These are phyloP conservation scores for Hoplostethus atlanticus DNA, from an alignment of 2,797 vertebrate species.

Conservation along the genomic window DNA sequence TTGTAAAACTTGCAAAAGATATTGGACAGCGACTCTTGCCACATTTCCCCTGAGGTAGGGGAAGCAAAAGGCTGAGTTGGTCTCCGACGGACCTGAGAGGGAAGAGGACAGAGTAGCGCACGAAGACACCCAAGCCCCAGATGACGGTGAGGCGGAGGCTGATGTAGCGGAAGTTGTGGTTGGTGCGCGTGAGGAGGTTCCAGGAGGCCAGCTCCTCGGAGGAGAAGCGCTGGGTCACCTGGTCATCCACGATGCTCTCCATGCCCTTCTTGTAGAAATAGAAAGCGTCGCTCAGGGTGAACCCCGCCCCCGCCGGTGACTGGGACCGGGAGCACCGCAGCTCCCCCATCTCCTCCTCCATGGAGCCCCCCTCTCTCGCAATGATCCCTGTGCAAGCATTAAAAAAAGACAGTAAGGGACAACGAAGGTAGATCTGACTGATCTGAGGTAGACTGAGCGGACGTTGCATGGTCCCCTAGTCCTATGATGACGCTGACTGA, in stretches of 20 bases:
- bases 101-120: slow-evolving; percentile 92
- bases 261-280: slow-evolving; percentile 94
- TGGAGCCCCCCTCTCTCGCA: slow-evolving; percentile 87
- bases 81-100: slow-evolving; percentile 88
- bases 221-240: slow-evolving; percentile 96
- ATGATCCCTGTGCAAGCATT: slow-evolving; percentile 88
- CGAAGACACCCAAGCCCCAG: slow-evolving; percentile 92
- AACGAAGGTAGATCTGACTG: background rate
- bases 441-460: too few relatives aligned
- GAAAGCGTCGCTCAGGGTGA: slow-evolving; percentile 90
- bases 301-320: slow-evolving; percentile 76
- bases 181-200: slow-evolving; percentile 97
- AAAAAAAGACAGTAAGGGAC: background rate
- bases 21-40: too few relatives aligned
- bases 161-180: slow-evolving; percentile 94
- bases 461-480: too few relatives aligned
- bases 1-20: too few relatives aligned
- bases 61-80: background rate
- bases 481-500: too few relatives aligned
- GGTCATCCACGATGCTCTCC: slow-evolving; percentile 94
- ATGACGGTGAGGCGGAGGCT: slow-evolving; percentile 91
- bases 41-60: background rate
- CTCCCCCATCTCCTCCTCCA: slow-evolving; percentile 91
- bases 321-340: slow-evolving; percentile 72
- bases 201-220: slow-evolving; percentile 96